Percentiles rank a stretch among this genome's conserved stretches.
phyloP scores from a whole-genome alignment of 92 coral and sea anemone species.

The Virgularia gustaviana region DNA sequence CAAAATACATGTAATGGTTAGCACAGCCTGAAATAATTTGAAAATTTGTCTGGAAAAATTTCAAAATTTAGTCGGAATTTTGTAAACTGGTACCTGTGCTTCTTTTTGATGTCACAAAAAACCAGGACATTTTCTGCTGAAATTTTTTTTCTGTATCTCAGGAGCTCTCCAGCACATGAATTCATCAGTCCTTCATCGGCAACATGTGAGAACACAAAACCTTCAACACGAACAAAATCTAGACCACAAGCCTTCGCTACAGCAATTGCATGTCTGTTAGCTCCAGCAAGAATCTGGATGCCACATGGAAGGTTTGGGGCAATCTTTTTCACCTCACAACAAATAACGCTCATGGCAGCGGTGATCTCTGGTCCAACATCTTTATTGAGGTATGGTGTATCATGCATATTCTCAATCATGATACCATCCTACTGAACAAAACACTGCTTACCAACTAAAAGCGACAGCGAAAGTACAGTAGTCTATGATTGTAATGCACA shows the following conservation, averaged over 20 bases:
- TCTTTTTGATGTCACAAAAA: constrained; percentile 93
- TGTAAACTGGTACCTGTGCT: constrained; percentile 70
- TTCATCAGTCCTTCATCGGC: constrained; percentile 97
- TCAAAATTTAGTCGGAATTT: too few relatives aligned
- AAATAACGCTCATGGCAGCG: constrained; percentile 87
- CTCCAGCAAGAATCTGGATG: constrained; percentile 73
- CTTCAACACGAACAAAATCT: constrained; percentile 89
- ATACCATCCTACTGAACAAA: constrained; percentile 75
- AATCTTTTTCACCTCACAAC: constrained; percentile 66
- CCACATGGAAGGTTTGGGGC: constrained; percentile 75
- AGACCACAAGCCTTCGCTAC: constrained; percentile 89
- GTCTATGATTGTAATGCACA: too few relatives aligned
- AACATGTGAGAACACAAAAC: constrained; percentile 87
- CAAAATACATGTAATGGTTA: too few relatives aligned
- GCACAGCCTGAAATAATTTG: too few relatives aligned
- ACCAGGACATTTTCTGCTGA: constrained; percentile 82
- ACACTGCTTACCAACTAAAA: too few relatives aligned
- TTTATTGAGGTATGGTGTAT: constrained; percentile 89
- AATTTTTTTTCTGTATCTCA: constrained; percentile 80
- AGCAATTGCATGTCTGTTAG: constrained; percentile 83
- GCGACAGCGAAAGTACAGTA: too few relatives aligned
- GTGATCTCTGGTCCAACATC: constrained; percentile 94
- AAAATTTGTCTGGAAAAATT: too few relatives aligned
- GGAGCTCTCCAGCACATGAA: constrained; percentile 93
- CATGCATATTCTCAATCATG: constrained; percentile 94